phyloP scores from a whole-genome alignment of 1,140 invertebrate species.

The Drosophila bocqueti region DNA sequence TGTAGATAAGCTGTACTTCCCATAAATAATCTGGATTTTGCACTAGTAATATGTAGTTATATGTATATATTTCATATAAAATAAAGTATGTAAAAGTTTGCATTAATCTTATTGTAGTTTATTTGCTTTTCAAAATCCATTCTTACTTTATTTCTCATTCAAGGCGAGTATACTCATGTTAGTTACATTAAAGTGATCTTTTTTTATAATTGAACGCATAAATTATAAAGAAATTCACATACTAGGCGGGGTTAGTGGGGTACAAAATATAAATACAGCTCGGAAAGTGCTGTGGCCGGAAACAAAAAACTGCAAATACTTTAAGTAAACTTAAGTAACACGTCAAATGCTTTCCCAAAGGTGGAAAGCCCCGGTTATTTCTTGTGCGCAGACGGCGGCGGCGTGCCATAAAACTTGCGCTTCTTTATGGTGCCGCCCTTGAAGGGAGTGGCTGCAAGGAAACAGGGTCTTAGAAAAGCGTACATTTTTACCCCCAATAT shows the following conservation, averaged over 20 bases:
- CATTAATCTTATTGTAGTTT: not conserved
- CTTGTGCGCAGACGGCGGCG: conserved; percentile 66
- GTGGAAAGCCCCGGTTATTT: conserved; percentile 45
- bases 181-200: conserved; percentile 28
- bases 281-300: conserved; percentile 34
- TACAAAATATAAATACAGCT: conserved; percentile 37
- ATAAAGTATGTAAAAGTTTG: not conserved
- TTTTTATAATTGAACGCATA: conserved; percentile 22
- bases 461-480: not conserved
- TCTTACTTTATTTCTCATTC: conserved; percentile 29
- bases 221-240: conserved; percentile 32
- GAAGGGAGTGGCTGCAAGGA: conserved; percentile 69
- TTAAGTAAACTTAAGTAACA: conserved; percentile 66
- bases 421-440: conserved; percentile 81
- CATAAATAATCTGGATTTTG: not conserved
- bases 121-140: conserved; percentile 14
- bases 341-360: conserved; percentile 32
- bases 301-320: conserved; percentile 65
- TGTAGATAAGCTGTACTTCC: conserved; percentile 6
- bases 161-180: conserved; percentile 33
- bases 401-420: conserved; percentile 78
- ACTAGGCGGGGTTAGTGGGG: conserved; percentile 21
- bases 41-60: not conserved
- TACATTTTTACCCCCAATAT: not conserved
- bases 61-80: not conserved